A percentile compares a stretch with the other conserved stretches of the same genome.
phyloP scores from a whole-genome alignment of 2,888 invertebrate species.

The Thalpophila matura region DNA sequence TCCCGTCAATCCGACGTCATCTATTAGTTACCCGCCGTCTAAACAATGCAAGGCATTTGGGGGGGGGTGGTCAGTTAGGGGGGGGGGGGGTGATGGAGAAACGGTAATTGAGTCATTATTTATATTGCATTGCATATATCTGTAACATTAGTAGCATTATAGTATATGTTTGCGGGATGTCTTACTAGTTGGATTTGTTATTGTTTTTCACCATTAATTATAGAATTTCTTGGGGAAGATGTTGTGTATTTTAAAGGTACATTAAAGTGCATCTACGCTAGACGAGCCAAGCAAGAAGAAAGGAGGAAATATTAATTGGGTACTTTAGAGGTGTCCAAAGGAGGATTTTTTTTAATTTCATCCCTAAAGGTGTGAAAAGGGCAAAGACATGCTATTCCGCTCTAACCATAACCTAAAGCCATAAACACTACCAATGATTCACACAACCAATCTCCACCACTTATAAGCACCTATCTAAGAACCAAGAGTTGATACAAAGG shows the following conservation, averaged over 20 bases:
- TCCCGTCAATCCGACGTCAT: slow-evolving; percentile 43
- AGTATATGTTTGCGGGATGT: background rate
- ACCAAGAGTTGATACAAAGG: slow-evolving; percentile 9
- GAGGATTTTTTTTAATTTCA: no score
- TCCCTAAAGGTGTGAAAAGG: no score
- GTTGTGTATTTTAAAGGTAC: no score
- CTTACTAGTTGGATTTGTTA: no score
- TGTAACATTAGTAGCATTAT: background rate
- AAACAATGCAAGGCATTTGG: slow-evolving; percentile 49
- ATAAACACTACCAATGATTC: background rate
- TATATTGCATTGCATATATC: slow-evolving; percentile 23
- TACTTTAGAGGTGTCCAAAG: no score
- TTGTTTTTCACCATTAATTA: no score
- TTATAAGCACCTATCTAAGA: background rate
- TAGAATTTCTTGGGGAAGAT: no score
- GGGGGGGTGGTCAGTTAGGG: slow-evolving; percentile 30
- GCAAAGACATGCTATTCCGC: no score
- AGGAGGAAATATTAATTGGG: no score
- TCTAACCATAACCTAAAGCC: no score
- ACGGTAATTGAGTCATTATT: slow-evolving; percentile 26
- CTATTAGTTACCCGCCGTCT: slow-evolving; percentile 38
- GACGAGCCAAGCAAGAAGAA: no score
- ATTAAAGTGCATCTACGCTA: no score
- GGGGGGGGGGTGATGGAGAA: background rate
- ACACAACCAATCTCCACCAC: background rate